Conservation (phyloP, 2,888 invertebrate genomes). For the Brachynemurus nebulosus region DNA sequence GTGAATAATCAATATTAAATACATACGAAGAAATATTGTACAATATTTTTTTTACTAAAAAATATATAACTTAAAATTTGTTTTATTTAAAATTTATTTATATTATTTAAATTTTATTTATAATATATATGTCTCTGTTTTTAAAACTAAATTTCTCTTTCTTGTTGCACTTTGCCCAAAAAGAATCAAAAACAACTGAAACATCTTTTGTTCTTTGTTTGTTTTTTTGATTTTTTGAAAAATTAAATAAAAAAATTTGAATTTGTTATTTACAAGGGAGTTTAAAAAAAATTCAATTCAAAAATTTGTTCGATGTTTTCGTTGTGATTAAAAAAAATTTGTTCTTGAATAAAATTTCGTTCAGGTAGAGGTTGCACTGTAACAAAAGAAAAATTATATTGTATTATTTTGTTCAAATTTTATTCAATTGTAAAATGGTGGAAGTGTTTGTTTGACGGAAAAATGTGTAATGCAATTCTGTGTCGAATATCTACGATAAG, state of each 20-base stretch:
- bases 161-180: conserved; percentile 1
- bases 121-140: neutral
- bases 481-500: too few species aligned
- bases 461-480: too few species aligned
- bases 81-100: neutral
- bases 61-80: neutral
- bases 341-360: neutral
- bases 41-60: conserved; percentile 1
- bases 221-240: neutral
- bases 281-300: neutral
- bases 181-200: too few species aligned
- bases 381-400: neutral
- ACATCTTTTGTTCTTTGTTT: too few species aligned
- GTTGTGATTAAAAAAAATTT: neutral
- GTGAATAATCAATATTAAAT: neutral
- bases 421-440: too few species aligned
- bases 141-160: neutral
- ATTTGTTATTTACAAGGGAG: neutral
- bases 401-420: too few species aligned
- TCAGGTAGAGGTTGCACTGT: conserved; percentile 1
- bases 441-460: too few species aligned
- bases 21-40: neutral
- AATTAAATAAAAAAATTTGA: neutral
- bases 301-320: neutral
- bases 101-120: neutral